Conservation (phyloP, 1,140 invertebrate species). For the Drosophila malerkotliana region DNA sequence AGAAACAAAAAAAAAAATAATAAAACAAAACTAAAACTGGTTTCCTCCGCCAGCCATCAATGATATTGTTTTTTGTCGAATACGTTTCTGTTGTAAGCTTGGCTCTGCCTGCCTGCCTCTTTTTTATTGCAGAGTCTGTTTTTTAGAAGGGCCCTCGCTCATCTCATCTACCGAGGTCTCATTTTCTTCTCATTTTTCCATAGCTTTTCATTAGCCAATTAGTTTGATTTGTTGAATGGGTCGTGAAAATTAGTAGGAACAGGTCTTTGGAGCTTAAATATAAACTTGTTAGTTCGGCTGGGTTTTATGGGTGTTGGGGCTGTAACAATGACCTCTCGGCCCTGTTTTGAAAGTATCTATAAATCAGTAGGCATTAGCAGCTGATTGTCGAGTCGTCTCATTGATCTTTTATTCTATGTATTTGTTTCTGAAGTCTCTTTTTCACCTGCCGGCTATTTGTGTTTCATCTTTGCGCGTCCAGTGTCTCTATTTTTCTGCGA, state of each 20-base stretch:
- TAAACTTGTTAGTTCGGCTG: constrained; percentile 18
- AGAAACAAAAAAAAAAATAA: constrained; percentile 18
- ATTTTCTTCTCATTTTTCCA: constrained; percentile 17
- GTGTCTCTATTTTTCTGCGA: constrained; percentile 37
- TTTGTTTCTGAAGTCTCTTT: constrained; percentile 16
- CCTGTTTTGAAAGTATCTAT: constrained; percentile 41
- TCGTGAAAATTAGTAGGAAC: constrained; percentile 26
- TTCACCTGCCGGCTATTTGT: constrained; percentile 47
- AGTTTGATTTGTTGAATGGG: constrained; percentile 30
- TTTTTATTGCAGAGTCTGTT: constrained; percentile 1
- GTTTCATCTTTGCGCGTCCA: constrained; percentile 61
- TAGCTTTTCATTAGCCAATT: constrained; percentile 54
- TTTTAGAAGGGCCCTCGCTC: constrained; percentile 3
- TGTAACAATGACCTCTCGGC: constrained; percentile 47
- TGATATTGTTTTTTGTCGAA: constrained; percentile 60
- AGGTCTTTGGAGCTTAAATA: constrained; percentile 17
- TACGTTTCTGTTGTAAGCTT: constrained; percentile 28
- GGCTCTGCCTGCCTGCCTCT: constrained; percentile 15
- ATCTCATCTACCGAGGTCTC: neutral
- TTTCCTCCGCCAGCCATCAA: constrained; percentile 61
- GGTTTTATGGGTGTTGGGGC: constrained; percentile 8
- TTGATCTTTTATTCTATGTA: constrained; percentile 46
- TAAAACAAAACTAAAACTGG: constrained; percentile 60
- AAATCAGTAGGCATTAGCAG: constrained; percentile 29
- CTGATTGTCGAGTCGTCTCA: constrained; percentile 20